Conservation (phyloP, 2,888 invertebrate species). For the Sycophila texana region DNA sequence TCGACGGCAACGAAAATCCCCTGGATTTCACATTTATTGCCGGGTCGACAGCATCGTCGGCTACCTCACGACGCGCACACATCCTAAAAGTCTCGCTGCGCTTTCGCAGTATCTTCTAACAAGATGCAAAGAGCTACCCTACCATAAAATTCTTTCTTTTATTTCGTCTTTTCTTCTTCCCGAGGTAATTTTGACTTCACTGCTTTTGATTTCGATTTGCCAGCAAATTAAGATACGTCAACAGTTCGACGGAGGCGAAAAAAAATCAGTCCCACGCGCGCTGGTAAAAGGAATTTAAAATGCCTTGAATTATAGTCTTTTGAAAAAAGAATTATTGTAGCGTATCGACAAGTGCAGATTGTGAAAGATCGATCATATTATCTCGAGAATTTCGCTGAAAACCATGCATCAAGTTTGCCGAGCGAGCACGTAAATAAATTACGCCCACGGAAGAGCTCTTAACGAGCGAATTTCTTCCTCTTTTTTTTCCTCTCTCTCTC, state of each 20-base stretch:
- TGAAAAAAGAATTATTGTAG: no score
- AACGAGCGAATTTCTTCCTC: conserved; percentile 30
- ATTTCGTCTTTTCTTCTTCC: background rate
- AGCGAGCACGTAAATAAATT: conserved; percentile 28
- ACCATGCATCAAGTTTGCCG: background rate
- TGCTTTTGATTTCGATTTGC: no score
- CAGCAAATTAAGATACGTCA: no score
- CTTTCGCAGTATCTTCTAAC: no score
- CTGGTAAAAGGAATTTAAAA: no score
- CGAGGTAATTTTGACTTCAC: background rate
- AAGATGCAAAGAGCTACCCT: background rate
- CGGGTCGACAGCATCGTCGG: conserved; percentile 15
- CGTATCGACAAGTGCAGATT: background rate
- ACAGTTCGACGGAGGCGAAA: no score
- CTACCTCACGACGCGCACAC: conserved; percentile 9
- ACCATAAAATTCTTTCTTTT: conserved; percentile 35
- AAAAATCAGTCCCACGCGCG: no score
- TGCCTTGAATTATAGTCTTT: no score
- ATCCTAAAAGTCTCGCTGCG: background rate
- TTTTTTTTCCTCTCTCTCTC: background rate
- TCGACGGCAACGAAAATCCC: conserved; percentile 61
- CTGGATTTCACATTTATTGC: conserved; percentile 63
- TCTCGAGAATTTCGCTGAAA: conserved; percentile 15
- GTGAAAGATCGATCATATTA: conserved; percentile 21
- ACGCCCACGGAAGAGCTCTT: conserved; percentile 33